A percentile compares a stretch with the other conserved stretches of the same genome.
Conservation (phyloP, 2,797 vertebrate species). For the Sphenodon punctatus region DNA sequence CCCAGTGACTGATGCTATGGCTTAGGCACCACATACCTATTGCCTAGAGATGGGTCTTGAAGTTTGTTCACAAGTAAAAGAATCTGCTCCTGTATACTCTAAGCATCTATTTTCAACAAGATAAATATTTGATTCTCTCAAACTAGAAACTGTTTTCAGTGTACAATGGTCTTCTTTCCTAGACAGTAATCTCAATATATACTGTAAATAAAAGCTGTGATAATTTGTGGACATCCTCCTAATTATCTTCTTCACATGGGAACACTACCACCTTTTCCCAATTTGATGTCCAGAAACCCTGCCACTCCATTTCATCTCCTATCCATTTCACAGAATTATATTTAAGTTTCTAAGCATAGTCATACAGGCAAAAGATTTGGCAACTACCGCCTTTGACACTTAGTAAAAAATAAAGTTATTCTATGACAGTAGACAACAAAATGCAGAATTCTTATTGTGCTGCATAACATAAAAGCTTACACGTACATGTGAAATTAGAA, state of each 20-base stretch:
- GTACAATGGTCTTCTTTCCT: neutral
- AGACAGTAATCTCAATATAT: too few relatives aligned
- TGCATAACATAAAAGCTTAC: neutral
- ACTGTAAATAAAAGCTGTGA: neutral
- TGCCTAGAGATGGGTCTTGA: neutral
- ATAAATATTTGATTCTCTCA: neutral
- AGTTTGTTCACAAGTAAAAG: neutral
- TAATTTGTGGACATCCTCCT: neutral
- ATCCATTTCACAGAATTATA: too few relatives aligned
- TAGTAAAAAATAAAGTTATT: neutral
- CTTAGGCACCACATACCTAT: too few relatives aligned
- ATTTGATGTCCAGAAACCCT: neutral
- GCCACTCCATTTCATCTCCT: neutral
- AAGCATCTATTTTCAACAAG: neutral
- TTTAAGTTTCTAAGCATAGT: too few relatives aligned
- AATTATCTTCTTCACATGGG: neutral
- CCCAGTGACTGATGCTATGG: too few relatives aligned
- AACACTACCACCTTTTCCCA: neutral
- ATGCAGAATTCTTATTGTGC: neutral
- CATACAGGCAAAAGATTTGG: too few relatives aligned
- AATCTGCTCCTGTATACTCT: neutral
- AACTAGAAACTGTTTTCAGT: neutral
- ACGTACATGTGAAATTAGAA: neutral
- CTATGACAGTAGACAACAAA: neutral
- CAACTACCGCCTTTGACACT: too few relatives aligned